These are phyloP conservation scores for Strigamia crassipes DNA, from an alignment of 2,888 invertebrate species.

Conservation along the genomic window DNA sequence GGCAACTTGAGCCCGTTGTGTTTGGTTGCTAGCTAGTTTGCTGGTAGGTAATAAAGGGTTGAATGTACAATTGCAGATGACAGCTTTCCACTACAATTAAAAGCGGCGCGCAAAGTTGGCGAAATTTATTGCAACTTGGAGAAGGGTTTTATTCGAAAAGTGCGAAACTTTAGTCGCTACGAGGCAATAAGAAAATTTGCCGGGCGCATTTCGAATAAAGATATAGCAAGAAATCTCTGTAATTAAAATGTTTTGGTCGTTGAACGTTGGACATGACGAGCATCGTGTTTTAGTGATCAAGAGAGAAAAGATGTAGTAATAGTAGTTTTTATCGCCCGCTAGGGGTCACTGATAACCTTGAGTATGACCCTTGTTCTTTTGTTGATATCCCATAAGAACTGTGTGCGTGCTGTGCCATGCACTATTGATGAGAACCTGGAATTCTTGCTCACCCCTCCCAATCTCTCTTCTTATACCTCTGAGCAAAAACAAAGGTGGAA, in stretches of 20 bases:
- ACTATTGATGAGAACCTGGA: slow-evolving; percentile 1
- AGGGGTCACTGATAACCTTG: slow-evolving; percentile 40
- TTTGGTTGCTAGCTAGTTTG: neutral
- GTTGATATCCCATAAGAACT: slow-evolving; percentile 37
- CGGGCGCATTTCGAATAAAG: no score
- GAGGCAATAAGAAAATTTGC: neutral
- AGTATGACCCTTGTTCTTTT: slow-evolving; percentile 33
- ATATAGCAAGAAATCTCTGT: neutral
- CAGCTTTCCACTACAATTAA: slow-evolving; percentile 37
- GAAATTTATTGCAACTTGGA: neutral
- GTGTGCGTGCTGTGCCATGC: slow-evolving; percentile 39
- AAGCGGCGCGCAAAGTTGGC: neutral
- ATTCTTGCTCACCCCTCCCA: neutral
- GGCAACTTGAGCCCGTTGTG: slow-evolving; percentile 26
- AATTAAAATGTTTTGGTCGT: slow-evolving; percentile 18
- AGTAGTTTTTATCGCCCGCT: slow-evolving; percentile 37
- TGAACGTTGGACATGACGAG: slow-evolving; percentile 21
- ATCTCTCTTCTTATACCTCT: neutral
- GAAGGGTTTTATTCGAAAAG: neutral
- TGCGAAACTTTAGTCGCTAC: neutral
- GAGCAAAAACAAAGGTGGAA: neutral
- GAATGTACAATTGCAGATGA: slow-evolving; percentile 31
- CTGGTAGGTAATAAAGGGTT: slow-evolving; percentile 10
- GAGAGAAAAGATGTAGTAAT: slow-evolving; percentile 40
- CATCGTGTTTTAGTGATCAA: slow-evolving; percentile 26